phyloP scores from a whole-genome alignment of 2,888 invertebrate genomes.

The Lepas anatifera region DNA sequence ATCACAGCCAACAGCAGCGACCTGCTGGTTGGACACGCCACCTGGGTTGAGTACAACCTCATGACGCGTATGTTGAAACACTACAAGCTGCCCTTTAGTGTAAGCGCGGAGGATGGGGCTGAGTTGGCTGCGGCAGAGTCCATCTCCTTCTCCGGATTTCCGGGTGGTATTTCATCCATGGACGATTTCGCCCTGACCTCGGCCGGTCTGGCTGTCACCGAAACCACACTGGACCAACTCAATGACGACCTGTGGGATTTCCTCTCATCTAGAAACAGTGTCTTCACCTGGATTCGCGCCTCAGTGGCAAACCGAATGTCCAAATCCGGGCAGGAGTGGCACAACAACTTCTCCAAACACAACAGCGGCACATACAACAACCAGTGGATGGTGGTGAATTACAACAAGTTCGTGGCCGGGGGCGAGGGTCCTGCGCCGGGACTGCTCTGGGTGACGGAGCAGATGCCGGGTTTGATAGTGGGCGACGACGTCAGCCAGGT shows the following conservation, averaged over 20 bases:
- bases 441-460: slow-evolving; percentile 28
- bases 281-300: slow-evolving; percentile 42
- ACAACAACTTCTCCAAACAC: slow-evolving; percentile 48
- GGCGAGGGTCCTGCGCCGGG: slow-evolving; percentile 32
- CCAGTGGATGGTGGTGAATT: slow-evolving; percentile 73
- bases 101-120: slow-evolving; percentile 37
- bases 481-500: slow-evolving; percentile 50
- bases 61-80: slow-evolving; percentile 74
- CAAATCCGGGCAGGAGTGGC: slow-evolving; percentile 57
- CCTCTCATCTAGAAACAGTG: not conserved
- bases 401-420: slow-evolving; percentile 34
- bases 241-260: slow-evolving; percentile 54
- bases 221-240: slow-evolving; percentile 61
- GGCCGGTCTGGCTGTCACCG: slow-evolving; percentile 52
- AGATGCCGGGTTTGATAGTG: slow-evolving; percentile 38
- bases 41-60: slow-evolving; percentile 60
- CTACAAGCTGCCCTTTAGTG: slow-evolving; percentile 64
- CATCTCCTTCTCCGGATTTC: slow-evolving; percentile 69
- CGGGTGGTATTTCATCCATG: slow-evolving; percentile 64
- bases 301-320: slow-evolving; percentile 73
- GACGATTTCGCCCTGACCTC: slow-evolving; percentile 65
- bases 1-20: slow-evolving; percentile 43
- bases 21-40: slow-evolving; percentile 62
- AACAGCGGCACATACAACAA: slow-evolving; percentile 73
- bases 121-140: slow-evolving; percentile 43